Conservation (phyloP, 92 coral and sea anemone genomes). For the Pocillopora grandis region DNA sequence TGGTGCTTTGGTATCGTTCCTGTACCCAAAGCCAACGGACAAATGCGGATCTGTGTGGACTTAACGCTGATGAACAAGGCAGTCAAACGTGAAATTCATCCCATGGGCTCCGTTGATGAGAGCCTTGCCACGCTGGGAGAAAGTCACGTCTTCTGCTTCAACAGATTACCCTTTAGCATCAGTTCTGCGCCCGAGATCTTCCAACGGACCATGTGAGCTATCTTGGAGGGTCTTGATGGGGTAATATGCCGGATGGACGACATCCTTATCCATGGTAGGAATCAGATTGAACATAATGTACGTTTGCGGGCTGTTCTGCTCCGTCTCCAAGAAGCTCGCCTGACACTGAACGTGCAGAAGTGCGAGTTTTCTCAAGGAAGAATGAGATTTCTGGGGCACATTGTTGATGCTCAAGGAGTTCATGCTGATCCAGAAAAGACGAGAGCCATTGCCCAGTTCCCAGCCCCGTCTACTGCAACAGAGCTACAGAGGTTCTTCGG, state of each 20-base stretch:
- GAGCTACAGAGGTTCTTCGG: constrained; percentile 62
- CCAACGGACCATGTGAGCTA: constrained; percentile 49
- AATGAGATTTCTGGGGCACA: constrained; percentile 52
- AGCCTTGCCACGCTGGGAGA: constrained; percentile 19
- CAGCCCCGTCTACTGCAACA: constrained; percentile 23
- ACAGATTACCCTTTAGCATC: constrained; percentile 45
- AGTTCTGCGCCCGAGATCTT: constrained; percentile 29
- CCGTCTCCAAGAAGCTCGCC: constrained; percentile 4
- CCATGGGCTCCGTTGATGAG: constrained; percentile 48
- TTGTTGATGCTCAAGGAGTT: constrained; percentile 38
- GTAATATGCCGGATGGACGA: constrained; percentile 57
- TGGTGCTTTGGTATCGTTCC: constrained; percentile 65
- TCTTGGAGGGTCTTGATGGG: constrained; percentile 43
- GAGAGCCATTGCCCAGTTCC: constrained; percentile 51
- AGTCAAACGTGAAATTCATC: constrained; percentile 43
- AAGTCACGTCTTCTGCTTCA: constrained; percentile 25
- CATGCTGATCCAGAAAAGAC: constrained; percentile 54
- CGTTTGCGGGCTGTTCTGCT: constrained; percentile 24
- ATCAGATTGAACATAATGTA: constrained; percentile 42
- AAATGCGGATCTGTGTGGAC: constrained; percentile 52
- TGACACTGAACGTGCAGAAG: constrained; percentile 30
- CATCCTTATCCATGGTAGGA: constrained; percentile 42
- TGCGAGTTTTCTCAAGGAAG: constrained; percentile 48
- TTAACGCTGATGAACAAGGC: constrained; percentile 44
- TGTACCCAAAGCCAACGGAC: constrained; percentile 50